A percentile compares a stretch with the other conserved stretches of the same genome.
These are phyloP conservation scores for Lymantria dispar DNA, from an alignment of 2,888 invertebrate genomes.

Conservation along the genomic window DNA sequence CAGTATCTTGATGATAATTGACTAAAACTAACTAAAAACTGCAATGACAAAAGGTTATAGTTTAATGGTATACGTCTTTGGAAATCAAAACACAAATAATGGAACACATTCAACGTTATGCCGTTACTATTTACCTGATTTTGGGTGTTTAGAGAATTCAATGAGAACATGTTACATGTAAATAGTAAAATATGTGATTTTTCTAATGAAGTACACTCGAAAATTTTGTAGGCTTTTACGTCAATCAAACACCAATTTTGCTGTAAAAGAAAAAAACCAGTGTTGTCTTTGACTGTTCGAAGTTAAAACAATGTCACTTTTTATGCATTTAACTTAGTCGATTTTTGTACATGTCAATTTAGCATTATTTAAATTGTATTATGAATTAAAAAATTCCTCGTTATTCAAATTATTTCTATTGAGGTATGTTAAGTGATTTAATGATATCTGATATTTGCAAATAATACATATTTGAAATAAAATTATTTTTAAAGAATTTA, in stretches of 20 bases:
- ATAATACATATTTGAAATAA: too few species aligned
- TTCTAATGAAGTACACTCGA: conserved; percentile 74
- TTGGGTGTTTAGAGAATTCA: conserved; percentile 79
- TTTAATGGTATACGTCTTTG: conserved; percentile 53
- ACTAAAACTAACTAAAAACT: conserved; percentile 79
- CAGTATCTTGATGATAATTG: conserved; percentile 74
- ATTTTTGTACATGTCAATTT: not conserved
- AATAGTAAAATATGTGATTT: conserved; percentile 60
- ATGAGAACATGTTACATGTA: conserved; percentile 82
- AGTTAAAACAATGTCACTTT: too few species aligned
- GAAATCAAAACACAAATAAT: not conserved
- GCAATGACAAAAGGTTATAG: conserved; percentile 69
- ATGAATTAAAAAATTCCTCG: too few species aligned
- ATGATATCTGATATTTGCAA: too few species aligned
- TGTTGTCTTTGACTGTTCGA: conserved; percentile 34
- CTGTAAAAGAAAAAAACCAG: conserved; percentile 44
- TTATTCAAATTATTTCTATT: too few species aligned
- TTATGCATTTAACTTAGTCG: not conserved
- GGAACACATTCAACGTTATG: not conserved
- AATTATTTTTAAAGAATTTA: too few species aligned
- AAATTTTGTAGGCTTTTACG: conserved; percentile 81
- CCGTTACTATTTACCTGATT: conserved; percentile 63
- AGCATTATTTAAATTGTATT: too few species aligned
- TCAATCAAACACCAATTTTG: conserved; percentile 72
- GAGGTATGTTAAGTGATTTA: too few species aligned